Conservation (phyloP, 2,888 invertebrate species). For the Eupsilia transversa region DNA sequence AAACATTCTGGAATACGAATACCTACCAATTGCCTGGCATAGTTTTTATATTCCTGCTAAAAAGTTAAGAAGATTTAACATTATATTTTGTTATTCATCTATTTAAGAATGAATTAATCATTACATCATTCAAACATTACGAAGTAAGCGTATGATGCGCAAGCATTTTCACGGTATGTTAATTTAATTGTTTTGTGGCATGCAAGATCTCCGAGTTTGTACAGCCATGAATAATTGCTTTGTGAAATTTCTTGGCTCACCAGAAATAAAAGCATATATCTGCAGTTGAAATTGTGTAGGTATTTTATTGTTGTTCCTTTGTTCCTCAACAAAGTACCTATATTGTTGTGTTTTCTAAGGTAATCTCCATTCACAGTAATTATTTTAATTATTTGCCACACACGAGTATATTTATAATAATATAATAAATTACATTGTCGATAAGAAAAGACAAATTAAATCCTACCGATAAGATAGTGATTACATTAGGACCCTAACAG, state of each 20-base stretch:
- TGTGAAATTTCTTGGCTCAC: slow-evolving; percentile 39
- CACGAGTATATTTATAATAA: slow-evolving; percentile 5
- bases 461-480: slow-evolving; percentile 14
- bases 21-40: neutral
- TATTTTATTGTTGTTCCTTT: slow-evolving; percentile 10
- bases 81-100: neutral
- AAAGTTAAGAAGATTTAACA: neutral
- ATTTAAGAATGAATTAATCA: neutral
- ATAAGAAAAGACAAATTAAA: slow-evolving; percentile 15
- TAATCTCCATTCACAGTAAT: neutral
- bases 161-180: slow-evolving; percentile 19
- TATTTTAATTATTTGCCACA: slow-evolving; percentile 15
- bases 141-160: neutral
- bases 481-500: neutral
- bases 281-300: neutral
- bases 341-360: neutral
- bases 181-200: slow-evolving; percentile 34
- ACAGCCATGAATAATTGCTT: slow-evolving; percentile 35
- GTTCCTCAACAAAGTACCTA: neutral
- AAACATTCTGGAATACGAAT: neutral
- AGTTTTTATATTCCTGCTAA: neutral
- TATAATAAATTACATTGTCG: slow-evolving; percentile 7
- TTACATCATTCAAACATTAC: neutral
- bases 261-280: slow-evolving; percentile 7
- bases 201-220: slow-evolving; percentile 21